Conservation (phyloP, 2,113 vertebrate species). For the Proteles cristata region DNA sequence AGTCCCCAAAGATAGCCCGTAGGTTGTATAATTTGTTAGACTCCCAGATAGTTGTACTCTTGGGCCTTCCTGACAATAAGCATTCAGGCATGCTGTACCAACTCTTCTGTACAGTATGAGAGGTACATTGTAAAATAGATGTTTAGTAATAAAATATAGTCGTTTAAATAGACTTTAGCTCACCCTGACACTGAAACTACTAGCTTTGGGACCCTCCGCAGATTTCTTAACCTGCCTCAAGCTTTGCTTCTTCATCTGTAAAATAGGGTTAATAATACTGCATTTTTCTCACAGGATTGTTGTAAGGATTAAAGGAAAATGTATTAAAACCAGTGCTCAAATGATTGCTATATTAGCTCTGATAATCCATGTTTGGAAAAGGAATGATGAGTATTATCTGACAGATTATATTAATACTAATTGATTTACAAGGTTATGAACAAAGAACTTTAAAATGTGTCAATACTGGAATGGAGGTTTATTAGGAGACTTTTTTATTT, state of each 20-base stretch:
- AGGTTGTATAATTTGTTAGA: not conserved
- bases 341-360: not conserved
- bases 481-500: not conserved
- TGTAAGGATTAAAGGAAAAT: slow-evolving; percentile 21
- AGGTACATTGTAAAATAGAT: not conserved
- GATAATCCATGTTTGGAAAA: not conserved
- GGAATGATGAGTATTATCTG: not conserved
- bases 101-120: not conserved
- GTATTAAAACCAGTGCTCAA: slow-evolving; percentile 19
- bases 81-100: not conserved
- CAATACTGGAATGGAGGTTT: not conserved
- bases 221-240: not conserved
- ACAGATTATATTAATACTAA: slow-evolving; percentile 5
- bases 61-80: not conserved
- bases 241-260: not conserved
- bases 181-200: not conserved
- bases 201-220: not conserved
- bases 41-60: not conserved
- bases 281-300: slow-evolving; percentile 1
- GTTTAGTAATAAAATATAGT: not conserved
- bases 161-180: not conserved
- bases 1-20: not conserved
- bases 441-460: slow-evolving; percentile 13
- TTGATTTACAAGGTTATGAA: not conserved
- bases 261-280: not conserved